Evolutionary conservation across 2,888 invertebrate genomes (phyloP), one percentile per base, ranked within the genome.

Genomic region (Drosophila pegasa): DNA sequence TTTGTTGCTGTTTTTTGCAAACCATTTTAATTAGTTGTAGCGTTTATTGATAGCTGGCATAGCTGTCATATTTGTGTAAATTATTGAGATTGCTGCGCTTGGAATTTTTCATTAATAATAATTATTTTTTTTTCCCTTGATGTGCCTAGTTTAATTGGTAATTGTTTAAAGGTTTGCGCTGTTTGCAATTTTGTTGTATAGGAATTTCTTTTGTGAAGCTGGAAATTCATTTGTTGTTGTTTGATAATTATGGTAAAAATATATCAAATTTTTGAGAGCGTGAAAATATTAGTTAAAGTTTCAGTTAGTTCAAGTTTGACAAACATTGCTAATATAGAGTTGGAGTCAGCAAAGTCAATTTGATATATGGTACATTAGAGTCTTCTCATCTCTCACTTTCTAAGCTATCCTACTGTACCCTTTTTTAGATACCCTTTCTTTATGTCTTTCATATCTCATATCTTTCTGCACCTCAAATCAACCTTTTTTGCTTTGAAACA

Each of bases 21-120:
- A 35, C 16, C n/a, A 20, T 52, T 27, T 29, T 35, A 31, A 35
- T 60, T 51, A 16, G n/a, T 29, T 25, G 18, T 27, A 7, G 14
- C 33, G n/a, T 35, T 27, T 16, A 37, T 20, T 43, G 33, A 54
- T 20, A 59, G 18, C 9, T 18, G 40, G 22, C 54, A 25, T 54
- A 48, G 14, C 20, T 41, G 10, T 27, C 27, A 43, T 58, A 29
- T 58, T 27, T 57, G 18, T 61, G 38, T 18, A 20, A 47, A 47
- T 31, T 18, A 25, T 58, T 8, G 6, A 33, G 33, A 45, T 41
- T 12, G 10, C 18, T 50, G 50, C 16, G 10, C 3, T 10, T 43
- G 16, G 22, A 60, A 60, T 37, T 43, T 60, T 22, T 50, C 22
- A 35, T 50, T 52, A 38, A 29, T 40, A 41, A 43, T 59, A 7